Percentiles rank a stretch among this genome's conserved stretches.
phyloP scores from a whole-genome alignment of 2,888 invertebrate species.

The Hirudinaria manillensis region DNA sequence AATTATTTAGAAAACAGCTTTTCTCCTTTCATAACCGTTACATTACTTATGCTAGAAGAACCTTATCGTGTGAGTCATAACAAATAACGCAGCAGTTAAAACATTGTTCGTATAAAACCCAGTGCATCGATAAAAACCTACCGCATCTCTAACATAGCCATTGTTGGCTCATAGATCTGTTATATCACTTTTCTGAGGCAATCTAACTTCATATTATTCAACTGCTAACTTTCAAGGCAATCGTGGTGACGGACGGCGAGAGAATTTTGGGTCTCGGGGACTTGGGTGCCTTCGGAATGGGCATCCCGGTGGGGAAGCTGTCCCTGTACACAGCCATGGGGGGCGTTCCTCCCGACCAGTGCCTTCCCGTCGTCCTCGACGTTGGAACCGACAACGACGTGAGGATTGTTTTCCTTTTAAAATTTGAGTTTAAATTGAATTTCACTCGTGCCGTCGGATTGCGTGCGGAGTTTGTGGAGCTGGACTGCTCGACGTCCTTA shows the following conservation, averaged over 20 bases:
- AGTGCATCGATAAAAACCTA: too few relatives aligned
- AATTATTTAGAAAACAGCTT: too few relatives aligned
- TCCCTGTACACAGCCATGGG: constrained; percentile 93
- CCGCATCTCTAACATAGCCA: too few relatives aligned
- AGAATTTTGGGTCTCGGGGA: constrained; percentile 94
- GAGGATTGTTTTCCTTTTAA: not conserved
- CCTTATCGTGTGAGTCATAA: too few relatives aligned
- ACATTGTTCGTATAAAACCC: too few relatives aligned
- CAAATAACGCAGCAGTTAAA: too few relatives aligned
- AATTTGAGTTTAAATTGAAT: not conserved
- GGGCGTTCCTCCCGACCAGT: constrained; percentile 79
- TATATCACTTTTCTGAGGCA: too few relatives aligned
- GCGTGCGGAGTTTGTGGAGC: not conserved
- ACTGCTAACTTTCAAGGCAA: constrained; percentile 49
- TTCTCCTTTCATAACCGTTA: too few relatives aligned
- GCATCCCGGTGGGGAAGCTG: constrained; percentile 94
- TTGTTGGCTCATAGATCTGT: too few relatives aligned
- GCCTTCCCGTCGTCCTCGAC: constrained; percentile 86
- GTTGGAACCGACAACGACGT: constrained; percentile 86
- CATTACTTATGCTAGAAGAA: too few relatives aligned
- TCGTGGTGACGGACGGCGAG: constrained; percentile 94
- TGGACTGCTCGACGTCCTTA: too few relatives aligned
- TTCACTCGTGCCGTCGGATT: not conserved
- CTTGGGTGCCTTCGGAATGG: constrained; percentile 95
- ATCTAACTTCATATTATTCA: not conserved